A percentile compares a stretch with the other conserved stretches of the same genome.
Evolutionary conservation across 2,888 invertebrate genomes (phyloP).

Genomic region (Plemyria rubiginata): DNA sequence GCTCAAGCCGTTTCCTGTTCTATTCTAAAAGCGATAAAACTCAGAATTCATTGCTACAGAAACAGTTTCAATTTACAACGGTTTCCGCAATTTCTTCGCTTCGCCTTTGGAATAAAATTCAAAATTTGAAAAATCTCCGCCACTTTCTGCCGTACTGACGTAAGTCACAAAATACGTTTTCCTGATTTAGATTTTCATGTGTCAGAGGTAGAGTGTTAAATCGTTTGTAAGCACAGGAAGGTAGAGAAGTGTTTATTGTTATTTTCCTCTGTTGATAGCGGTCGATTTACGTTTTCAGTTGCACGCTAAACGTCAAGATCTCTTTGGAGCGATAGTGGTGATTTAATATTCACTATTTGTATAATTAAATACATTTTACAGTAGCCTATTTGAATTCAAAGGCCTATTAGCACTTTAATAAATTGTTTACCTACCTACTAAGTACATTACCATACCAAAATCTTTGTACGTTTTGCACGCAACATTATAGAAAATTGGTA

Average conservation of each 20-base stretch:
- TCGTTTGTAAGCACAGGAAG: constrained; percentile 63
- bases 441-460: neutral
- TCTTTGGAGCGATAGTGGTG: constrained; percentile 42
- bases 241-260: constrained; percentile 72
- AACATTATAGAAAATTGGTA: too few relatives aligned
- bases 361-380: constrained; percentile 34
- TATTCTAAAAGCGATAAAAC: constrained; percentile 74
- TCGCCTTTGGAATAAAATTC: constrained; percentile 32
- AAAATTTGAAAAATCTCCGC: constrained; percentile 27
- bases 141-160: constrained; percentile 18
- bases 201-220: constrained; percentile 46
- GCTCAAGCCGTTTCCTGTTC: constrained; percentile 74
- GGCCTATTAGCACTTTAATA: constrained; percentile 25
- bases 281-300: constrained; percentile 45
- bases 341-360: constrained; percentile 40
- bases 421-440: constrained; percentile 2
- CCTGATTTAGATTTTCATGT: constrained; percentile 36
- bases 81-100: constrained; percentile 37
- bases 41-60: constrained; percentile 65
- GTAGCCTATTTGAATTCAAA: constrained; percentile 31
- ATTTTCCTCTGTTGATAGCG: constrained; percentile 46
- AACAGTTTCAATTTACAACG: constrained; percentile 35
- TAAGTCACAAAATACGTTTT: constrained; percentile 34
- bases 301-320: constrained; percentile 43
- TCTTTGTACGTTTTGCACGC: too few relatives aligned